phyloP scores from a whole-genome alignment of 2,797 vertebrate genomes.

The Smutsia temminckii region DNA sequence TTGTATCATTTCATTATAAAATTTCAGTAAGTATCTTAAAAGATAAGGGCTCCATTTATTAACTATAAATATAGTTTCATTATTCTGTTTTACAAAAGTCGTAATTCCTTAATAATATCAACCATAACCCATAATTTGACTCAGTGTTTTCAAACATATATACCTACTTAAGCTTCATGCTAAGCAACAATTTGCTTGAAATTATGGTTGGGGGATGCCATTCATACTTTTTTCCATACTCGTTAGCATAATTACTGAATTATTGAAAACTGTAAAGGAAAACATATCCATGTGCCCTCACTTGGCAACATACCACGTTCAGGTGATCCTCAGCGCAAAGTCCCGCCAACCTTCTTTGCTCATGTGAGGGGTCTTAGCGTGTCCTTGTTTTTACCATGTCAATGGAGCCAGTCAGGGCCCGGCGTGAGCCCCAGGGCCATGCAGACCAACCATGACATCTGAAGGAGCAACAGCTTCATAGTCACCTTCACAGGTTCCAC shows the following conservation, averaged over 20 bases:
- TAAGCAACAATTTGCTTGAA: background rate
- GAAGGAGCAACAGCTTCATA: slow-evolving; percentile 62
- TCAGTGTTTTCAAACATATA: slow-evolving; percentile 33
- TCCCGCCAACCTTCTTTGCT: background rate
- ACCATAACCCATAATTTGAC: background rate
- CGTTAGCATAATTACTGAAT: background rate
- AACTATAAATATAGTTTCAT: background rate
- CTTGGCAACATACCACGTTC: background rate
- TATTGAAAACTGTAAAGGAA: slow-evolving; percentile 24
- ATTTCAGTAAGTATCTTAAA: background rate
- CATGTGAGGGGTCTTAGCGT: background rate
- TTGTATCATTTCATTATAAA: background rate
- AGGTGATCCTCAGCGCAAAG: background rate
- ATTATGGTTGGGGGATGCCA: background rate
- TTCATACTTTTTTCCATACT: background rate
- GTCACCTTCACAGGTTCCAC: slow-evolving; percentile 54
- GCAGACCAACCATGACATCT: slow-evolving; percentile 59
- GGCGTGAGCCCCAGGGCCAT: slow-evolving; percentile 27
- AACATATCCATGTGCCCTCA: background rate
- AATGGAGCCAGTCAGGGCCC: slow-evolving; percentile 56
- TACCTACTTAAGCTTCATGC: background rate
- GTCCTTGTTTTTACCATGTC: slow-evolving; percentile 55
- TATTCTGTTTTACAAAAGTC: background rate
- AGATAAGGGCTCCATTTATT: background rate
- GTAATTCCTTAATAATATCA: slow-evolving; percentile 19